Conservation (phyloP, 2,113 vertebrate genomes). For the Actenoides lindsayi region DNA sequence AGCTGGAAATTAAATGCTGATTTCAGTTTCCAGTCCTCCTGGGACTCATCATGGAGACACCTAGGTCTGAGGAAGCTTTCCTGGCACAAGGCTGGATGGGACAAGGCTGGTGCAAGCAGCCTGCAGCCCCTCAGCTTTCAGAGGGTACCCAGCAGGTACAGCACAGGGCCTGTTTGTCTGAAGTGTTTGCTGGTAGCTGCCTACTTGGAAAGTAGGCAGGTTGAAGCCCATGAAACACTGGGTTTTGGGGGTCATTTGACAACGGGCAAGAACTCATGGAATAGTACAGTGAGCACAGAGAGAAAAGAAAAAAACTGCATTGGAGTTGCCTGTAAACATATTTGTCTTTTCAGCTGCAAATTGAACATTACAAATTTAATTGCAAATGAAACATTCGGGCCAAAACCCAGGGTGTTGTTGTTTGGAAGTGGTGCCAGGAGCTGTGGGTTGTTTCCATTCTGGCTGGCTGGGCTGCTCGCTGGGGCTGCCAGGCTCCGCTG, state of each 20-base stretch:
- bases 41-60: not conserved
- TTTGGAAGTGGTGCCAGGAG: not conserved
- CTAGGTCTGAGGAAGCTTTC: not conserved
- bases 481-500: not conserved
- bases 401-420: not conserved
- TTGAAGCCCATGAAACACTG: not conserved
- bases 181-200: not conserved
- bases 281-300: not conserved
- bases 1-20: not conserved
- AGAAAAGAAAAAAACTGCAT: not conserved
- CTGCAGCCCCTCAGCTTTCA: fast-evolving
- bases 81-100: not conserved
- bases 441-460: not conserved
- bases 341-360: slow-evolving; percentile 35
- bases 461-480: not conserved
- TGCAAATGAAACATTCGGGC: not conserved
- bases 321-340: not conserved
- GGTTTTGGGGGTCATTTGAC: not conserved
- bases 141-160: not conserved
- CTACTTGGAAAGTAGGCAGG: not conserved
- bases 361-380: slow-evolving; percentile 6
- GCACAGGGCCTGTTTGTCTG: not conserved
- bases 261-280: not conserved
- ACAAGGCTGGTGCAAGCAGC: not conserved
- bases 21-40: not conserved